Evolutionary conservation across 2,888 invertebrate species (phyloP).

Genomic region (Ornithoptera alexandrae): DNA sequence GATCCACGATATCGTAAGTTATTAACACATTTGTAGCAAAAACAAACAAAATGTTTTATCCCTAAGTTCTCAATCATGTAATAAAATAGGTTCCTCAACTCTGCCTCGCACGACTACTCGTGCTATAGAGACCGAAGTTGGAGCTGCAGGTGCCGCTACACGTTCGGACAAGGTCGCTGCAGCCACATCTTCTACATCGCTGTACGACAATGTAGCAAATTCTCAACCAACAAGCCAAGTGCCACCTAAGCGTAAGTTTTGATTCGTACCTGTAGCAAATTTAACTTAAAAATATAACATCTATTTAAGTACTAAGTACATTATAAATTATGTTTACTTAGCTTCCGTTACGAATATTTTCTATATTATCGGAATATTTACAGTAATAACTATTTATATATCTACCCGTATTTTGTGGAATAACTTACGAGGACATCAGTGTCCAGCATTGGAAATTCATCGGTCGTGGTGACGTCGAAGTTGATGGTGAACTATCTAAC

Average conservation of each 20-base stretch:
- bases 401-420: no score
- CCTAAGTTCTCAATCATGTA: constrained; percentile 27
- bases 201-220: constrained; percentile 90
- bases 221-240: constrained; percentile 70
- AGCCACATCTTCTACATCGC: constrained; percentile 92
- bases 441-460: no score
- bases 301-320: no score
- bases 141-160: constrained; percentile 79
- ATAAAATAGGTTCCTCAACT: constrained; percentile 86
- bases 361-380: no score
- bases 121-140: constrained; percentile 83
- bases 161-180: constrained; percentile 87
- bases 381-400: no score
- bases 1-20: constrained; percentile 88
- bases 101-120: constrained; percentile 88
- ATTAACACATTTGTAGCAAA: neutral
- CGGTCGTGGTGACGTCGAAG: no score
- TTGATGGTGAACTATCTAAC: no score
- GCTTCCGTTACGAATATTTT: no score
- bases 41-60: constrained; percentile 8
- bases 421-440: no score
- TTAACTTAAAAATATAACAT: neutral
- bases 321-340: no score
- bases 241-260: constrained; percentile 70
- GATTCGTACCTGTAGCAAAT: neutral